Percentiles rank a stretch among this genome's conserved stretches.
phyloP scores from a whole-genome alignment of 2,113 vertebrate genomes.

The Mirounga angustirostris region DNA sequence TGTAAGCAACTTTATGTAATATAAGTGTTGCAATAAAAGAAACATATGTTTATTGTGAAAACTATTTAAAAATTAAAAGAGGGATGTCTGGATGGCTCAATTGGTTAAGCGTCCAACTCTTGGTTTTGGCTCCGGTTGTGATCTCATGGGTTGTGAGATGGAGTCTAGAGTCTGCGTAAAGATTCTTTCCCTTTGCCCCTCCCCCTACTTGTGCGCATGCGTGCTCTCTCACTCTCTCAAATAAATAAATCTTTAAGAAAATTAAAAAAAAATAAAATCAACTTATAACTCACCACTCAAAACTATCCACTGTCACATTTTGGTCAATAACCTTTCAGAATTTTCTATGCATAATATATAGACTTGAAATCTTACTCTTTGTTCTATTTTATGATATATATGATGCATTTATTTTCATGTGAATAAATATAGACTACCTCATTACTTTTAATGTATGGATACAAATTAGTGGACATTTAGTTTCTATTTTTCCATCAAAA shows the following conservation, averaged over 20 bases:
- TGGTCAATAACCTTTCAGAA: background rate
- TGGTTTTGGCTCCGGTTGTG: background rate
- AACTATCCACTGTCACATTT: slow-evolving; percentile 1
- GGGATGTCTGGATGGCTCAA: background rate
- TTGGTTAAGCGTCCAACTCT: background rate
- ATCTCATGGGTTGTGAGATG: background rate
- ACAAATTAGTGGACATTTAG: slow-evolving; percentile 2
- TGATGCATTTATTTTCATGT: background rate
- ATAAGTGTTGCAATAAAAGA: background rate
- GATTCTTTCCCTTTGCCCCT: background rate
- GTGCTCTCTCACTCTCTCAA: background rate
- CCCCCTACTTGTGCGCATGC: background rate
- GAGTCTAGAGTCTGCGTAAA: background rate
- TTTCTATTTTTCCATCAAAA: slow-evolving; percentile 32
- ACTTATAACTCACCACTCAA: background rate
- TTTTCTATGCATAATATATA: slow-evolving; percentile 5
- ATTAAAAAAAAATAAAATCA: background rate
- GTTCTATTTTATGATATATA: background rate
- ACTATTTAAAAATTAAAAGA: background rate
- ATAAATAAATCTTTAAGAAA: background rate
- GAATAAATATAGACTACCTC: background rate
- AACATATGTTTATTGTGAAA: background rate
- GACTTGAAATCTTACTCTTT: background rate
- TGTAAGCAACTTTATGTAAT: background rate
- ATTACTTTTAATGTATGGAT: slow-evolving; percentile 26